Base-by-base conservation (phyloP, 2,797 vertebrate genomes). In the Characodon lateralis region DNA sequence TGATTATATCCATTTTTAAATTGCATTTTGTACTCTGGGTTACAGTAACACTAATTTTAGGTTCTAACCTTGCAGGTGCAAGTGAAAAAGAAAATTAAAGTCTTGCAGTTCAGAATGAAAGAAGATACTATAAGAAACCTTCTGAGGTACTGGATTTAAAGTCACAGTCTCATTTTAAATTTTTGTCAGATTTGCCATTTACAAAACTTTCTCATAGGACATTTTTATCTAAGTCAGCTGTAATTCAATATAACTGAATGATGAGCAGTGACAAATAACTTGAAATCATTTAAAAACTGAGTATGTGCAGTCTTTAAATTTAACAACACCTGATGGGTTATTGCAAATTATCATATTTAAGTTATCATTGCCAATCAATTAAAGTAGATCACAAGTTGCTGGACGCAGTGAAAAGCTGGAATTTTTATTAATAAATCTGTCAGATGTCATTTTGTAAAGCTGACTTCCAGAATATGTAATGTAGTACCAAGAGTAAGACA, bases 401-500 rank as follows among this genome's bases (percentile, higher is more conserved):
- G 43, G 20, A 51, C 46, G 65, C 41, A 50, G 31, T 14, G 1
- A 20, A n/a, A 51, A 31, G 14, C 6, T 22, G 1, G 65, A 16
- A 39, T 53, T 71, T 77, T 9, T 69, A 50, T 59, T 77, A 75
- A 16, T 71, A 77, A 80, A 73, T 74, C 28, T 39, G 24, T 1
- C 28, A 66, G n/a, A 78, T 72, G 65, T 78, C 76, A 84, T 88
- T 55, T 72, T 76, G 53, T 78, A 76, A 72, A 51, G 53, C n/a
- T 77, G 31, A 74, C 58, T 74, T 59, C 5, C 12, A 70, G 24
- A 78, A 74, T 51, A 35, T 73, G 31, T 10, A 18, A 4, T 65
- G 6, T 22, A 28, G 77, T 31, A 59, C 14, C 31, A 80, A 83
- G 13, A 41, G 41, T 48, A 78, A 39, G 63, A 73, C 43, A 74